Evolutionary conservation across 2,888 invertebrate species (phyloP).

Genomic region (Polydrusus pterygomalis): DNA sequence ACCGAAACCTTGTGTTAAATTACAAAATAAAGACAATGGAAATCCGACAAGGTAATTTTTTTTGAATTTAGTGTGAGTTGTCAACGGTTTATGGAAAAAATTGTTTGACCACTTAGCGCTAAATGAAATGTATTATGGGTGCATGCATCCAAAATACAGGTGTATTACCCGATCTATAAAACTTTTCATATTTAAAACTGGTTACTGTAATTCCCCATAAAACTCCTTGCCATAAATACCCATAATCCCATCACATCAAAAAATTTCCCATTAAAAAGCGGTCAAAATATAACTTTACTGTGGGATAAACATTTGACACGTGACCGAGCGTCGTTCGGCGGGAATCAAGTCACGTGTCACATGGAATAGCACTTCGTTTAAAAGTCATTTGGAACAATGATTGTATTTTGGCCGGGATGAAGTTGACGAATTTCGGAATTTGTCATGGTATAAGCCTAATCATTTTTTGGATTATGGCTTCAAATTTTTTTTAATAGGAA

Average conservation of each 20-base stretch:
- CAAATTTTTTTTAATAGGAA: neutral
- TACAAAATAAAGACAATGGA: no score
- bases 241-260: slow-evolving; percentile 35
- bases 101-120: no score
- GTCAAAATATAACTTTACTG: slow-evolving; percentile 50
- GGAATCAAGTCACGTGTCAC: slow-evolving; percentile 46
- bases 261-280: slow-evolving; percentile 53
- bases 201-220: neutral
- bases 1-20: no score
- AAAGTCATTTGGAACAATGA: slow-evolving; percentile 54
- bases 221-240: neutral
- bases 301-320: slow-evolving; percentile 55
- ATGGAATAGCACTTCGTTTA: slow-evolving; percentile 56
- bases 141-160: no score
- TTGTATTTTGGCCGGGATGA: slow-evolving; percentile 20
- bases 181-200: neutral
- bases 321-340: slow-evolving; percentile 40
- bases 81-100: no score
- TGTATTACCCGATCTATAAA: no score
- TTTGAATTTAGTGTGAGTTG: no score
- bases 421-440: slow-evolving; percentile 52
- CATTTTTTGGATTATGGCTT: neutral
- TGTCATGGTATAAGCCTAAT: slow-evolving; percentile 33
- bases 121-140: no score
- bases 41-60: no score